phyloP scores from a whole-genome alignment of 2,113 vertebrate genomes.

The Mobula birostris region DNA sequence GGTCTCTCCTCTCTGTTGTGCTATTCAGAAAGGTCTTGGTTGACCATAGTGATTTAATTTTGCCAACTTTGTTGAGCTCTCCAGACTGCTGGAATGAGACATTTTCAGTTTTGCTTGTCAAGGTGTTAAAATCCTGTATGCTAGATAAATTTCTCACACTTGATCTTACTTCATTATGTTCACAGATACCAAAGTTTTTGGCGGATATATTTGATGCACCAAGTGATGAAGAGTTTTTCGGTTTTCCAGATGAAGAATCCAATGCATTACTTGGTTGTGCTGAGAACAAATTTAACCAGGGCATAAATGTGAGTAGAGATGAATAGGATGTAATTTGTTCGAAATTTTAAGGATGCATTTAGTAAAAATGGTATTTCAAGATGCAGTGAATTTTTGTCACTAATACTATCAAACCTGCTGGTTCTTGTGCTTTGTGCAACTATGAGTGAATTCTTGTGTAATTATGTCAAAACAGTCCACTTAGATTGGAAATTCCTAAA shows the following conservation, averaged over 20 bases:
- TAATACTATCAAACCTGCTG: too few relatives aligned
- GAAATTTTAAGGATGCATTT: neutral
- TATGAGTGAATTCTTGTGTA: too few relatives aligned
- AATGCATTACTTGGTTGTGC: too few relatives aligned
- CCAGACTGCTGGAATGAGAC: neutral
- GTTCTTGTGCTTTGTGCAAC: too few relatives aligned
- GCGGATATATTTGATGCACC: constrained; percentile 55
- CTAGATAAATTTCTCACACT: neutral
- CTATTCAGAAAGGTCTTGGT: too few relatives aligned
- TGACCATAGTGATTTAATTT: too few relatives aligned
- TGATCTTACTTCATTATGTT: neutral
- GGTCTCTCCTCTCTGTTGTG: too few relatives aligned
- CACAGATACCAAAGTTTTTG: constrained; percentile 54
- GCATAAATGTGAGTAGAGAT: neutral
- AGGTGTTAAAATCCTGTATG: neutral
- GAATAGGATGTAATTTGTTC: neutral
- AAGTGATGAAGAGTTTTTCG: constrained; percentile 51
- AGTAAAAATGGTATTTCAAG: too few relatives aligned
- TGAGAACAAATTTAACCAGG: neutral
- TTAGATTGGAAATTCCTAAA: too few relatives aligned
- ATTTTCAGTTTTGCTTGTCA: neutral
- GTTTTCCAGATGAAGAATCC: constrained; percentile 7
- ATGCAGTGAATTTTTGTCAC: too few relatives aligned
- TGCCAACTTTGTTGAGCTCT: neutral
- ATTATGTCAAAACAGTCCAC: too few relatives aligned